These are phyloP conservation scores for Bedellia somnulentella DNA, from an alignment of 2,888 invertebrate genomes.

Conservation along the genomic window DNA sequence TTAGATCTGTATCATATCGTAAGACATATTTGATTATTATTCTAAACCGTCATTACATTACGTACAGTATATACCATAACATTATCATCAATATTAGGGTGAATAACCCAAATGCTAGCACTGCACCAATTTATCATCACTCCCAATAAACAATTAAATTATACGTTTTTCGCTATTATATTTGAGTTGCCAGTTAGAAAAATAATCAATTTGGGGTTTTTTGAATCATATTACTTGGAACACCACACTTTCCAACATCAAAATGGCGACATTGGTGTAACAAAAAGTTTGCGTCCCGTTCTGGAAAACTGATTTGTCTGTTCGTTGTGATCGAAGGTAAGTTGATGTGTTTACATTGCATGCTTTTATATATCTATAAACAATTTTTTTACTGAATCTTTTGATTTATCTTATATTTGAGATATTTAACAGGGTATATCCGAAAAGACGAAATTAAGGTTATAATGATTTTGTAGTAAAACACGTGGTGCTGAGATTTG, in stretches of 20 bases:
- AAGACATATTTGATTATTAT: too few species aligned
- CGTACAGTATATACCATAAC: too few species aligned
- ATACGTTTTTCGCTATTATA: too few species aligned
- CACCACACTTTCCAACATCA: constrained; percentile 9
- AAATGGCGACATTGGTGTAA: too few species aligned
- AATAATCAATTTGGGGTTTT: too few species aligned
- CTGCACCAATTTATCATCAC: too few species aligned
- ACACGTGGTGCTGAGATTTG: constrained; percentile 10
- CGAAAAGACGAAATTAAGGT: constrained; percentile 9
- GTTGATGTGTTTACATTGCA: constrained; percentile 7
- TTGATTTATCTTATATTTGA: constrained; percentile 1
- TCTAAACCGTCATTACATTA: too few species aligned
- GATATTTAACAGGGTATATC: constrained; percentile 6
- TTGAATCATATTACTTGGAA: constrained; percentile 11
- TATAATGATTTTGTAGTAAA: constrained; percentile 11
- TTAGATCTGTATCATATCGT: too few species aligned
- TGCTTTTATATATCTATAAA: constrained; percentile 1
- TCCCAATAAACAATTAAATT: too few species aligned
- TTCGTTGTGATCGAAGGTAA: constrained; percentile 5
- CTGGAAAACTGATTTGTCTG: constrained; percentile 5
- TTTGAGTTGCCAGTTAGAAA: too few species aligned
- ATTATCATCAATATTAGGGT: too few species aligned
- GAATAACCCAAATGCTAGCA: too few species aligned
- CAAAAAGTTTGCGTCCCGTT: constrained; percentile 7
- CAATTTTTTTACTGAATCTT: constrained; percentile 8